Percentiles rank a stretch among this genome's conserved stretches.
Conservation (phyloP, 2,888 invertebrate species). For the Hololepta plana region DNA sequence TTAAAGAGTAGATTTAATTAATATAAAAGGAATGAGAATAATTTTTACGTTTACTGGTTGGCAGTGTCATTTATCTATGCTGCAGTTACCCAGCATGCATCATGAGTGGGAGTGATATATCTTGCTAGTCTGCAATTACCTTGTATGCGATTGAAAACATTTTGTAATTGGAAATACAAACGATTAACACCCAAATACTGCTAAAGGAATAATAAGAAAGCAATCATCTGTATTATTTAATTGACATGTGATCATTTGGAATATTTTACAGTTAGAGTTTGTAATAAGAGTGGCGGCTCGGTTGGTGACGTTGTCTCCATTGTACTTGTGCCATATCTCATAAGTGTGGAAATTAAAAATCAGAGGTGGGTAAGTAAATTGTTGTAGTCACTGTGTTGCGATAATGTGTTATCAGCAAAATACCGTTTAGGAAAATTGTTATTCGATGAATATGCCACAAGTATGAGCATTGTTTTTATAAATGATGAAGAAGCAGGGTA, state of each 20-base stretch:
- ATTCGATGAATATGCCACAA: too few species aligned
- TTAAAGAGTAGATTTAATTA: too few species aligned
- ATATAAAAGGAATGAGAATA: too few species aligned
- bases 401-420: too few species aligned
- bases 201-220: too few species aligned
- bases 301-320: conserved; percentile 29
- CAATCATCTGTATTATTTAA: background rate
- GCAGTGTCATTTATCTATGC: too few species aligned
- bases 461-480: too few species aligned
- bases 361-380: conserved; percentile 16
- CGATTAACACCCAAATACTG: too few species aligned
- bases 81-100: conserved; percentile 25
- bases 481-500: too few species aligned
- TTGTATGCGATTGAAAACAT: background rate
- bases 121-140: conserved; percentile 10
- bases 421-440: too few species aligned
- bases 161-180: background rate
- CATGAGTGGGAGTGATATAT: conserved; percentile 28
- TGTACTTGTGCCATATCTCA: conserved; percentile 24
- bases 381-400: too few species aligned
- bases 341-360: conserved; percentile 17
- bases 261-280: conserved; percentile 4
- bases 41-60: too few species aligned
- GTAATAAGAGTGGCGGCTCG: conserved; percentile 19
- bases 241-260: background rate